A percentile compares a stretch with the other conserved stretches of the same genome.
phyloP scores from a whole-genome alignment of 2,888 invertebrate genomes.

The Reticulitermes lucifugus region DNA sequence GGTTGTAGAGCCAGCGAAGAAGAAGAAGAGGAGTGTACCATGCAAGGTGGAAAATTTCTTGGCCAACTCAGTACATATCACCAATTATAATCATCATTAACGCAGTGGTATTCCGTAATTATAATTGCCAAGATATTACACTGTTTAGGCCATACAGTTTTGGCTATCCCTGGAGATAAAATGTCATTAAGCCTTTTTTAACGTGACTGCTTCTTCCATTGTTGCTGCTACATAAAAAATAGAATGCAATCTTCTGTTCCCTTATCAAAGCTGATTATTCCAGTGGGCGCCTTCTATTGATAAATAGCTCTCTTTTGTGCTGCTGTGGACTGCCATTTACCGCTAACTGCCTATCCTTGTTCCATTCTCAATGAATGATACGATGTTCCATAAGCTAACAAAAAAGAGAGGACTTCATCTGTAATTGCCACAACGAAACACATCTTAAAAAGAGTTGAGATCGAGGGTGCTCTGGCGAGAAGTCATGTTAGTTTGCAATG shows the following conservation, averaged over 20 bases:
- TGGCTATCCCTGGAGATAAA: constrained; percentile 1
- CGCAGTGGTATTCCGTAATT: too few species aligned
- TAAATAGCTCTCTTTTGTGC: neutral
- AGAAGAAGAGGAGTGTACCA: too few species aligned
- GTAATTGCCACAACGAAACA: neutral
- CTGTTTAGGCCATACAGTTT: neutral
- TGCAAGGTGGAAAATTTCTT: too few species aligned
- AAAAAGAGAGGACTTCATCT: neutral
- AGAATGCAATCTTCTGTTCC: neutral
- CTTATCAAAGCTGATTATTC: neutral
- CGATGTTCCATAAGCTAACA: neutral
- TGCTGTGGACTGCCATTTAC: neutral
- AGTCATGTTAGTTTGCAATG: too few species aligned
- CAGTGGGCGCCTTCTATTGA: neutral
- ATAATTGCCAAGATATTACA: too few species aligned
- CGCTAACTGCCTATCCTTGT: neutral
- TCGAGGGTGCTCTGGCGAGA: too few species aligned
- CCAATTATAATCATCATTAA: too few species aligned
- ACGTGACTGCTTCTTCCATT: neutral
- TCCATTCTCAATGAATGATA: neutral
- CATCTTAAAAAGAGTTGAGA: neutral
- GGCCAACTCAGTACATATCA: too few species aligned
- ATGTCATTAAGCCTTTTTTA: neutral
- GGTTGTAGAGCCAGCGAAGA: too few species aligned
- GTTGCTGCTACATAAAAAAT: neutral